These are phyloP conservation scores for Macropus fuliginosus DNA, from an alignment of 2,797 vertebrate species.

Conservation along the genomic window DNA sequence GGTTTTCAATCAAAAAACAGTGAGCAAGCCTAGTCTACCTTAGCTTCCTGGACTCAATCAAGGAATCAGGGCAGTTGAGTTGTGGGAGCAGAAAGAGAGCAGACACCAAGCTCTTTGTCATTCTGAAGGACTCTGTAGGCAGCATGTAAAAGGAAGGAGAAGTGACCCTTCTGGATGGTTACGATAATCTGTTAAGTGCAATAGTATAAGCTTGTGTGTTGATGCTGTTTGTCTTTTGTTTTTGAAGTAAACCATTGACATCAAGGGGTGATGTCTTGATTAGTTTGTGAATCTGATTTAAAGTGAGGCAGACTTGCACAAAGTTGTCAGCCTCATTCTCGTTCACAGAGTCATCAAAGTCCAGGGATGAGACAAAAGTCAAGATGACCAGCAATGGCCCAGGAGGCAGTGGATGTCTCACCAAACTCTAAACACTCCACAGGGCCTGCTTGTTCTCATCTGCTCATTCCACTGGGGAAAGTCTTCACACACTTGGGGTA, in stretches of 20 bases:
- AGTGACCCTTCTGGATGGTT: neutral
- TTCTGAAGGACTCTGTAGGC: neutral
- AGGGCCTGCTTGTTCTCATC: neutral
- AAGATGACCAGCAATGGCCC: neutral
- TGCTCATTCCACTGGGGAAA: neutral
- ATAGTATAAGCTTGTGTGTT: neutral
- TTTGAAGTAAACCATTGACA: neutral
- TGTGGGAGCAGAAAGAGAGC: neutral
- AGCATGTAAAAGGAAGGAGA: neutral
- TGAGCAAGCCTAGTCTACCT: neutral
- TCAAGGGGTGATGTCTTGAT: neutral
- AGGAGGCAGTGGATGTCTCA: neutral
- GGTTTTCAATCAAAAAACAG: neutral
- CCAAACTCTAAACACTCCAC: neutral
- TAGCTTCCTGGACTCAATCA: neutral
- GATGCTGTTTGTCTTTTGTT: neutral
- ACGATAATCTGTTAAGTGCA: neutral
- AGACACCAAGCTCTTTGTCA: neutral
- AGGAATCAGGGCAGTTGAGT: neutral
- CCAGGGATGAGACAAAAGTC: neutral
- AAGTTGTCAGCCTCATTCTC: neutral
- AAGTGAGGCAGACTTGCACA: neutral
- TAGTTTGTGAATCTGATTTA: neutral
- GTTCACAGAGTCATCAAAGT: neutral
- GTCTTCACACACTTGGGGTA: neutral